Evolutionary conservation across 2,888 invertebrate genomes (phyloP).

Genomic region (Pollenia angustigena): DNA sequence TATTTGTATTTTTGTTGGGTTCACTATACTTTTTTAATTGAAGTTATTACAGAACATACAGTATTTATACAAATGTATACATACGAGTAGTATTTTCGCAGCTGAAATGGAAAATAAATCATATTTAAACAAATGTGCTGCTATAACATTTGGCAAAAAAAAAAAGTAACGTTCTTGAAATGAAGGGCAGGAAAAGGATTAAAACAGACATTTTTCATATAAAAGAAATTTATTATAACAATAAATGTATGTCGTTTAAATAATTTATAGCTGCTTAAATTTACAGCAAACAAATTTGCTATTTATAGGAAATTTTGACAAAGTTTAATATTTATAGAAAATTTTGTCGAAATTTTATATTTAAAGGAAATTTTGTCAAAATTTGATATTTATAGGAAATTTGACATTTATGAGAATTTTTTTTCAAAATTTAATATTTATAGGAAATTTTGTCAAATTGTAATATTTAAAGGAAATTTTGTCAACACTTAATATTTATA

Average conservation of each 20-base stretch:
- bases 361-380: no score
- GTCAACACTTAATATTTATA: no score
- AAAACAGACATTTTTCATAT: not conserved
- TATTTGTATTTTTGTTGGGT: not conserved
- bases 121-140: constrained; percentile 38
- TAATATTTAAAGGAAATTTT: no score
- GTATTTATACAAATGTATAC: not conserved
- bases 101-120: constrained; percentile 32
- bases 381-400: no score
- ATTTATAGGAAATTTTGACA: no score
- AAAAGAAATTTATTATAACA: not conserved
- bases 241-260: not conserved
- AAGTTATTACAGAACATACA: constrained; percentile 49
- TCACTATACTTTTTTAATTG: constrained; percentile 50
- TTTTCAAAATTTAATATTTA: no score
- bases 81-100: not conserved
- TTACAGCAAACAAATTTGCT: no score
- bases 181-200: constrained; percentile 17
- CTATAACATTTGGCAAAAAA: not conserved
- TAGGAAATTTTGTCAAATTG: no score
- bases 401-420: no score
- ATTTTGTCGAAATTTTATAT: no score
- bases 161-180: constrained; percentile 39
- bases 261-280: not conserved
- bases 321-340: no score